A percentile compares a stretch with the other conserved stretches of the same genome.
phyloP scores from a whole-genome alignment of 2,113 vertebrate genomes.

The Oenanthe melanoleuca region DNA sequence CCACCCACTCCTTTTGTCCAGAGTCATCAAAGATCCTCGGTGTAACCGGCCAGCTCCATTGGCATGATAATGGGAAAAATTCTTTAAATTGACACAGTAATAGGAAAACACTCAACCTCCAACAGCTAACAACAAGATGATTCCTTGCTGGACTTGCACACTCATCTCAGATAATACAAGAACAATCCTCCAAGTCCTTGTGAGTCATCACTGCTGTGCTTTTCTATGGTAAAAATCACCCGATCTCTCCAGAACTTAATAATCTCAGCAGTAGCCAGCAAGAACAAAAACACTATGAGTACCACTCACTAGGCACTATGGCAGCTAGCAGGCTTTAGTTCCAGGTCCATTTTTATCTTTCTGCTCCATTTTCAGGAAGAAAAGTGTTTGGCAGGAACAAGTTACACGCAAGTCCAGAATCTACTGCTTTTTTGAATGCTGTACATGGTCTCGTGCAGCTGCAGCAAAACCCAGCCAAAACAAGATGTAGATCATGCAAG shows the following conservation, averaged over 20 bases:
- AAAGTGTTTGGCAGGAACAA: conserved; percentile 29
- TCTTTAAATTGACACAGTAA: too few species aligned
- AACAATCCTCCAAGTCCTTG: neutral
- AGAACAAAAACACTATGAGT: neutral
- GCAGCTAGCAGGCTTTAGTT: conserved; percentile 20
- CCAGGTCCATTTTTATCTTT: conserved; percentile 11
- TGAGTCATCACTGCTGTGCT: neutral
- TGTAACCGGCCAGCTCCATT: too few species aligned
- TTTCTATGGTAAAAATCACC: conserved; percentile 29
- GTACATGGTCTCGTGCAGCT: neutral
- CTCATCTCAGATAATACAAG: neutral
- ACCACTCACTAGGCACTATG: neutral
- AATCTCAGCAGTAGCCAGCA: conserved; percentile 2
- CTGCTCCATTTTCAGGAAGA: conserved; percentile 19
- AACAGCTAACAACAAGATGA: neutral
- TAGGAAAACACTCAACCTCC: too few species aligned
- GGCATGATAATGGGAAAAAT: too few species aligned
- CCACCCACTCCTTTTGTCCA: too few species aligned
- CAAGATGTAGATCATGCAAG: neutral
- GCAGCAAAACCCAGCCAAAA: conserved; percentile 34
- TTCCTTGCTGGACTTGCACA: neutral
- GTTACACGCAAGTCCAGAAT: neutral
- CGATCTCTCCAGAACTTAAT: conserved; percentile 40
- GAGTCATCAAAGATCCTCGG: too few species aligned
- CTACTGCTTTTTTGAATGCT: neutral